Conservation (phyloP, 2,113 vertebrate species). For the Lanius ludovicianus region DNA sequence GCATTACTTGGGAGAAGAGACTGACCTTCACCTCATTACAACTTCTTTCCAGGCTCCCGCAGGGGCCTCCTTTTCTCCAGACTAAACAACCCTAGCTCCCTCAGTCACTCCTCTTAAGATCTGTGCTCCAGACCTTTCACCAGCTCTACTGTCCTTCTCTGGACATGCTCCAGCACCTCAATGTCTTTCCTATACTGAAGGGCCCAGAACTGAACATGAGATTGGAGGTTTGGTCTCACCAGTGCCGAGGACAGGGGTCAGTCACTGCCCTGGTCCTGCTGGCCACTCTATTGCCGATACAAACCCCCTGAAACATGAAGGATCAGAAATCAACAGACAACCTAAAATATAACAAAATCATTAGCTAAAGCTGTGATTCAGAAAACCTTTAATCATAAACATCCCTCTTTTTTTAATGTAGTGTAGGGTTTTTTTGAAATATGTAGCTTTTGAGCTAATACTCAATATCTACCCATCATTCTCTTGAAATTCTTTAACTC, state of each 20-base stretch:
- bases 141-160: neutral
- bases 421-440: neutral
- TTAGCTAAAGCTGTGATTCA: neutral
- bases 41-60: neutral
- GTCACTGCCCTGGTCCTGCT: neutral
- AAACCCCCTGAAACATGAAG: neutral
- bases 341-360: neutral
- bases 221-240: neutral
- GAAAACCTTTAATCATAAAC: neutral
- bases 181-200: neutral
- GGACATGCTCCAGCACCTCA: neutral
- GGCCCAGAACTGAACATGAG: neutral
- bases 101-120: neutral
- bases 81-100: too few species aligned
- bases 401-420: neutral
- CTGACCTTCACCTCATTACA: neutral
- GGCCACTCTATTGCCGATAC: neutral
- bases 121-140: neutral
- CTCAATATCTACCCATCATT: neutral
- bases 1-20: neutral
- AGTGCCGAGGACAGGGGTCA: accelerated
- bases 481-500: neutral
- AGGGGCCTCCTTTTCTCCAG: neutral
- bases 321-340: neutral
- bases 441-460: neutral